Evolutionary conservation across 1,140 invertebrate species (phyloP), one percentile per base, ranked within the genome.

Genomic region (Drosophila nigromelanica): DNA sequence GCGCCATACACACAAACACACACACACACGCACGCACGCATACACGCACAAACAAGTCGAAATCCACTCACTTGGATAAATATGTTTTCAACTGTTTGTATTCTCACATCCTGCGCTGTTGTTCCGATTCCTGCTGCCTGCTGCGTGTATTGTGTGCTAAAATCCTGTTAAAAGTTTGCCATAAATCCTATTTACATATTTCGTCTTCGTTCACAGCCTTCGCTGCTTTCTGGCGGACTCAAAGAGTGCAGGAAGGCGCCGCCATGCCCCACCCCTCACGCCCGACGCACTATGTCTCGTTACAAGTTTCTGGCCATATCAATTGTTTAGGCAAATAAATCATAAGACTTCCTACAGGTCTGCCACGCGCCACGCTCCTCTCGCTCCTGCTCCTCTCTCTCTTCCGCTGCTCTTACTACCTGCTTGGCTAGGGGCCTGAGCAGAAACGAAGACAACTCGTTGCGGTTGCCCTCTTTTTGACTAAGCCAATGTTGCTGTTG

Each of bases 141-240:
- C 51, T 56, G 62, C 54, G 54, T 42, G 60, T 51, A 74, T 45
- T 62, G 62, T 77, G 61, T 71, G 78, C 55, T 59, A 69, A 83
- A 79, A 83, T 86, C 75, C 77, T 78, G 78, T 86, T 87, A 87
- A 86, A 86, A 86, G 60, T 86, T 86, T 86, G 72, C 75, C 81
- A 86, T 87, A 86, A 86, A 87, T 86, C 82, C 78, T 76, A 85
- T 85, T 85, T 85, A 80, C 80, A 85, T 85, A 85, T 85, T 83
- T 85, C 74, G 66, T 83, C 80, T 72, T 67, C 48, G 30, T 60
- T 14, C 55, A 58, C 15, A 60, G 35, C 47, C 50, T 43, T 47
- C 35, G 11, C 43, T 14, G 58, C 43, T 14, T 47, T 35, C 14
- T 43, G 40, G 43, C 15, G 66, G 39, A 40, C 67, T 83, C 72